Conservation (phyloP, 2,113 vertebrate species). For the Colius striatus region DNA sequence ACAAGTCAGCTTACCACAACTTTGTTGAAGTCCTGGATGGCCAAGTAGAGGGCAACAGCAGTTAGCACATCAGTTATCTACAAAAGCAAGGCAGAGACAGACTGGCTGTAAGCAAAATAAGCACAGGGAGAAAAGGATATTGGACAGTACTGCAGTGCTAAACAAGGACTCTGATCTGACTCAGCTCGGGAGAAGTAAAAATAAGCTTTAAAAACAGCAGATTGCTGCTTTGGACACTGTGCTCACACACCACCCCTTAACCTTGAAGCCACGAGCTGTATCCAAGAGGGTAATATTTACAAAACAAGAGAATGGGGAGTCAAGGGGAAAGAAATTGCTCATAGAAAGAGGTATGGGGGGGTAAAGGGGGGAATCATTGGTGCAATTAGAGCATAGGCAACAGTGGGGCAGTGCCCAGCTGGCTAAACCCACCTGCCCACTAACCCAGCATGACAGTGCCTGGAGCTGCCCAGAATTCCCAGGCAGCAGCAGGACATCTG, state of each 20-base stretch:
- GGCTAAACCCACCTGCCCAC: not conserved
- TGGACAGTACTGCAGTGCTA: not conserved
- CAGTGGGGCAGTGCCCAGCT: not conserved
- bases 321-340: not conserved
- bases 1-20: conserved; percentile 85
- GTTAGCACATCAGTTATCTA: conserved; percentile 92
- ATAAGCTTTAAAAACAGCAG: not conserved
- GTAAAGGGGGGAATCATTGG: not conserved
- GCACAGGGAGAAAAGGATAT: not conserved
- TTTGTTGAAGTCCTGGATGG: conserved; percentile 93
- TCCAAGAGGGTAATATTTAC: not conserved
- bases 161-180: not conserved
- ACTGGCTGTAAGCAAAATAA: not conserved
- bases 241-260: not conserved
- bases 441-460: not conserved
- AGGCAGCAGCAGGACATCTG: not conserved
- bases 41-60: conserved; percentile 91
- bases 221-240: not conserved
- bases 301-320: not conserved
- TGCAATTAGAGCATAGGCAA: not conserved
- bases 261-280: not conserved
- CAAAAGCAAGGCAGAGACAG: not conserved
- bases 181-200: not conserved
- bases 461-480: not conserved
- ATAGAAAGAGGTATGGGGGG: not conserved